A percentile compares a stretch with the other conserved stretches of the same genome.
Conservation (phyloP, 37 sponge, comb jelly and placozoan species). For the Beroe forskalii region DNA sequence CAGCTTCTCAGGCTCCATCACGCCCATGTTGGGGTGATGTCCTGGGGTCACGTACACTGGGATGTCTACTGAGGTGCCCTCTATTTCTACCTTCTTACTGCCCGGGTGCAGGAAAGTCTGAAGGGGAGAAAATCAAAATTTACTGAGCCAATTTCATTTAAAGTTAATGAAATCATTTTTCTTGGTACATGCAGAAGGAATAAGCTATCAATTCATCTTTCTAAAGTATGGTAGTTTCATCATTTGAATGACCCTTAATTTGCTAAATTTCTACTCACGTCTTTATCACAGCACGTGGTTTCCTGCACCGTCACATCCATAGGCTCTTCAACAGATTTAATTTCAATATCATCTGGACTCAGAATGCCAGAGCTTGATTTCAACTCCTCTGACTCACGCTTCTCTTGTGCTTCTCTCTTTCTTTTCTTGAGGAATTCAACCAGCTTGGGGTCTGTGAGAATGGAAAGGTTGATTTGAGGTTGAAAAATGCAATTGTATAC, state of each 20-base stretch:
- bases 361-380: background rate
- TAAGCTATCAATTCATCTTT: too few species aligned
- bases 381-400: background rate
- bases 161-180: too few species aligned
- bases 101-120: constrained; percentile 15
- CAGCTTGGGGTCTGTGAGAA: constrained; percentile 7
- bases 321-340: background rate
- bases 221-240: too few species aligned
- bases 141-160: too few species aligned
- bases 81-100: constrained; percentile 10
- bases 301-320: background rate
- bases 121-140: background rate
- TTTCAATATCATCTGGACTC: background rate
- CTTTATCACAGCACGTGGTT: background rate
- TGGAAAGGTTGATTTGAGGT: too few species aligned
- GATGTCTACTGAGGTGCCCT: constrained; percentile 43
- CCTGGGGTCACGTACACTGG: constrained; percentile 25
- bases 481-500: too few species aligned
- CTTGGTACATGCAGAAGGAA: too few species aligned
- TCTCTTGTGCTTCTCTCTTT: constrained; percentile 16
- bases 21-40: constrained; percentile 34
- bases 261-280: background rate
- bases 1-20: constrained; percentile 10
- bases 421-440: constrained; percentile 36
- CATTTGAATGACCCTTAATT: background rate